Evolutionary conservation across 2,888 invertebrate genomes (phyloP).

Genomic region (Drosophila anomalata): DNA sequence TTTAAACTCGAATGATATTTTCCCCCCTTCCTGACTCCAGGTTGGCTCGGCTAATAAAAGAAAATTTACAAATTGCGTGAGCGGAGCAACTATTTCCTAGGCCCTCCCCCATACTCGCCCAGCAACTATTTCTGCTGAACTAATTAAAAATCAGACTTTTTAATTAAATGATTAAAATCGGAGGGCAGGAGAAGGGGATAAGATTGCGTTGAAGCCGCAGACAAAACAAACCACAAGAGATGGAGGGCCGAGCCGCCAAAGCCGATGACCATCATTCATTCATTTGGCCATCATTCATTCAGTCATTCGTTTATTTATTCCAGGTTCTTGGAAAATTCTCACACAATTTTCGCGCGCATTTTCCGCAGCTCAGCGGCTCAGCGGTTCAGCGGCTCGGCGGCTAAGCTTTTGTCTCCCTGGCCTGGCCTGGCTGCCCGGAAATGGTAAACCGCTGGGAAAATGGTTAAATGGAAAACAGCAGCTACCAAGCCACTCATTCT

Average conservation of each 20-base stretch:
- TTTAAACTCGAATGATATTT: conserved; percentile 44
- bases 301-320: conserved; percentile 36
- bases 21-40: conserved; percentile 2
- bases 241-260: not conserved
- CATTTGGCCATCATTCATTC: conserved; percentile 46
- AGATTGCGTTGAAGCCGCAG: conserved; percentile 24
- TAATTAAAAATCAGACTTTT: conserved; percentile 72
- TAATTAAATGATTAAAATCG: conserved; percentile 76
- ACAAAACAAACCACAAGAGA: conserved; percentile 36
- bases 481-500: conserved; percentile 14
- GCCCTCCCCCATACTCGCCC: conserved; percentile 1
- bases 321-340: conserved; percentile 70
- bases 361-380: conserved; percentile 32
- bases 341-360: conserved; percentile 72
- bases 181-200: conserved; percentile 1
- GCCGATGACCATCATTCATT: conserved; percentile 33
- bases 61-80: conserved; percentile 74
- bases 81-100: conserved; percentile 28
- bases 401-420: conserved; percentile 15
- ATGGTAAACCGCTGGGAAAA: conserved; percentile 65
- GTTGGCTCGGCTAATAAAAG: conserved; percentile 53
- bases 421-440: conserved; percentile 51
- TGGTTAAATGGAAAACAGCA: conserved; percentile 66
- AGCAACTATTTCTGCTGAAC: conserved; percentile 54
- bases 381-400: not conserved